Evolutionary conservation across 2,888 invertebrate genomes (phyloP).

Genomic region (Sphecodes monilicornis): DNA sequence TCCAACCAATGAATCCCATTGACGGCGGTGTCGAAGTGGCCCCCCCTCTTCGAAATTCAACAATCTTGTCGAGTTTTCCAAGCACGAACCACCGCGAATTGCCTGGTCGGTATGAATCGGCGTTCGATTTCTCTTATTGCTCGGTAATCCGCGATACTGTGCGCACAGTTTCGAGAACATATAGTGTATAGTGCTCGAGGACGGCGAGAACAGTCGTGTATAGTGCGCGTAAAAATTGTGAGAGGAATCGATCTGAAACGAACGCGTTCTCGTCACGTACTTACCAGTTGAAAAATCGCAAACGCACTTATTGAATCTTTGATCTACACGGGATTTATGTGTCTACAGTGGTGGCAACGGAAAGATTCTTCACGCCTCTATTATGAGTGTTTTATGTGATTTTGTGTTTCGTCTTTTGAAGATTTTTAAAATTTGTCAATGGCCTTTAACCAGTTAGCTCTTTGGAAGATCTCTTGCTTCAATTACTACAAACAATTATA

Average conservation of each 20-base stretch:
- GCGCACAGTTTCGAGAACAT: background rate
- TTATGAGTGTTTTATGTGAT: too few species aligned
- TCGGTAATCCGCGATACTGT: background rate
- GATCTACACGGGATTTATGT: background rate
- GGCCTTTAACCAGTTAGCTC: too few species aligned
- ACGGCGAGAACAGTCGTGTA: background rate
- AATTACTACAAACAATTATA: background rate
- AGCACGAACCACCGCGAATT: slow-evolving; percentile 52
- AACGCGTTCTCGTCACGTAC: background rate
- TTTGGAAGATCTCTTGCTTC: background rate
- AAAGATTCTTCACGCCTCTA: too few species aligned
- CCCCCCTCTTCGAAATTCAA: slow-evolving; percentile 56
- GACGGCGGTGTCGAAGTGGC: slow-evolving; percentile 19
- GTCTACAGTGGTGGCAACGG: background rate
- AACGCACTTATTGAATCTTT: background rate
- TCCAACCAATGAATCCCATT: slow-evolving; percentile 39
- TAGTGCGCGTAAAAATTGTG: background rate
- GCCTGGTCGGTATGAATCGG: slow-evolving; percentile 23
- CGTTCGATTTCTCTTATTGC: slow-evolving; percentile 33
- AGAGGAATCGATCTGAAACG: background rate
- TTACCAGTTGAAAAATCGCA: background rate
- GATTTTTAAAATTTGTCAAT: too few species aligned
- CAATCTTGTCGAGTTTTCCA: slow-evolving; percentile 63
- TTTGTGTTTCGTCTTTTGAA: too few species aligned
- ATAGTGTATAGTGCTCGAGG: background rate